Base-by-base conservation (phyloP, 2,888 invertebrate genomes). In the Aphodius granarius region DNA sequence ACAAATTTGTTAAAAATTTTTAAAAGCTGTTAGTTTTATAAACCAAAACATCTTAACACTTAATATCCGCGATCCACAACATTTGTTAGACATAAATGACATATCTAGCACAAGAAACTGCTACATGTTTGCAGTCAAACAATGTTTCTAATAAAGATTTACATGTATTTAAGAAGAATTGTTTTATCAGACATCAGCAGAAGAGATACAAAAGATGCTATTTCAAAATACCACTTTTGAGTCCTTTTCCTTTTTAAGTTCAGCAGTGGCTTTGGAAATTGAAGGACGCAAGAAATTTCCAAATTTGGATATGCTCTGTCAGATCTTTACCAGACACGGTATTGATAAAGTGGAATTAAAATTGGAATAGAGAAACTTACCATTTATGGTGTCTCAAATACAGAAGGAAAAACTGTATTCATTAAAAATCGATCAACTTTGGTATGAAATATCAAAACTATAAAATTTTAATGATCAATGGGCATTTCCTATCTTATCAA, bases 321-420 rank as follows among this genome's bases (percentile, higher is more conserved):
- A 43, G 43, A 43, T n/a, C 1, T 17, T 19, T 65, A 65, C 3
- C 19, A 65, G 15, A 13, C 19, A 19, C 19, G 66, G 66, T 65
- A 19, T 65, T 4, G 2, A 4, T 19, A 65, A 19, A 17, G 15
- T n/a, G 9, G 66, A 65, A 65, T 65, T 65, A 65, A n/a, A 65
- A 65, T 19, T 65, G 17, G 66, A 65, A 65, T 65, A n/a, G 66
- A 65, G 66, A 65, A 65, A 65, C 4, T 65, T 65, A 65, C 66
- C 66, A 19, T 65, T 65, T 65, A 17, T 19, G 66, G 66, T 65
- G 9, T 65, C 66, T 43, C 5, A 65, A 65, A 9, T 15, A 15
- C 19, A 18, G 15, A 65, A 65, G 15, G 15, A 65, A n/a, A 4
- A 13, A 65, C 15, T 65, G 6, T 43, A 43, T 43, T 43, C 43